Evolutionary conservation across 2,797 vertebrate species (phyloP).

Genomic region (Microhierax caerulescens): DNA sequence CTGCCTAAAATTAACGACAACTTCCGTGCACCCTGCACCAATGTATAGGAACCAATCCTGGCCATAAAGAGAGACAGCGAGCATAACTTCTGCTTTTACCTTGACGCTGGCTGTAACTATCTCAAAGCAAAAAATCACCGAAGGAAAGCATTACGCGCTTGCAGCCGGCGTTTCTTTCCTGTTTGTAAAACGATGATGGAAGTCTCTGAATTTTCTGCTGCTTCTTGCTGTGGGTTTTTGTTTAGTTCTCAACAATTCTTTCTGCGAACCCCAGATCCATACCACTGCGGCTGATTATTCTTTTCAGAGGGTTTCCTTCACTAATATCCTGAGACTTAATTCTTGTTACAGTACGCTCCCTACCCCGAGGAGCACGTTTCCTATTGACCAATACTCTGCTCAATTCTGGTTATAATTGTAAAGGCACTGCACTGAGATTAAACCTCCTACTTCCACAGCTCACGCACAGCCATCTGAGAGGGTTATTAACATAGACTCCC

Average conservation of each 20-base stretch:
- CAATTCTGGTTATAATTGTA: slow-evolving; percentile 71
- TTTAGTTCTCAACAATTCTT: background rate
- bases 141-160: background rate
- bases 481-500: slow-evolving; percentile 70
- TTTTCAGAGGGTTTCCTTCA: slow-evolving; percentile 45
- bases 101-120: background rate
- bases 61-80: background rate
- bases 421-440: slow-evolving; percentile 59
- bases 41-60: slow-evolving; percentile 43
- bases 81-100: background rate
- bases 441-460: slow-evolving; percentile 54
- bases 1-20: slow-evolving; percentile 56
- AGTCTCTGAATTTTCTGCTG: background rate
- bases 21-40: background rate
- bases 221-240: background rate
- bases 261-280: background rate
- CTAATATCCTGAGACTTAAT: slow-evolving; percentile 44
- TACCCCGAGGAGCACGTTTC: slow-evolving; percentile 32
- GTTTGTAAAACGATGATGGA: background rate
- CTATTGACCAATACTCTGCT: slow-evolving; percentile 69
- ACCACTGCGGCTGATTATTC: slow-evolving; percentile 42
- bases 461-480: slow-evolving; percentile 54
- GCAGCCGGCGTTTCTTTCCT: background rate
- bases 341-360: slow-evolving; percentile 47
- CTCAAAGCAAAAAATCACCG: background rate